Conservation (phyloP, 2,888 invertebrate genomes). For the Drosophila sordidula region DNA sequence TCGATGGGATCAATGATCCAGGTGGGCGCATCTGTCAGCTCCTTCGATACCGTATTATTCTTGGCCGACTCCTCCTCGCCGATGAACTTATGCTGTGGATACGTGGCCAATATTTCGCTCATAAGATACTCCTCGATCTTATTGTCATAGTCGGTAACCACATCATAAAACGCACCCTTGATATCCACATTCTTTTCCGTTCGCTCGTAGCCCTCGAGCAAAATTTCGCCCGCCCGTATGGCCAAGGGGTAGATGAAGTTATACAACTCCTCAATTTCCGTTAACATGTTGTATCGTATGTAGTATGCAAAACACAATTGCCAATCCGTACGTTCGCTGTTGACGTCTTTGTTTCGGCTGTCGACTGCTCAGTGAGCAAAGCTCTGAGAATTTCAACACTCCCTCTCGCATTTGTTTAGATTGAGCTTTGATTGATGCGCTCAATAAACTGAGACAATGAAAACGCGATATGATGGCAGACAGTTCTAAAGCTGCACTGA, state of each 20-base stretch:
- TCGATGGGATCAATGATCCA: constrained; percentile 95
- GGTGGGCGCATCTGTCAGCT: constrained; percentile 91
- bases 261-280: constrained; percentile 78
- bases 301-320: constrained; percentile 11
- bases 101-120: constrained; percentile 86
- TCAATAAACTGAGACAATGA: constrained; percentile 36
- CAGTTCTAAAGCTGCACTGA: constrained; percentile 41
- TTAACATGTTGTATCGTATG: constrained; percentile 50
- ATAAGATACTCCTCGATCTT: constrained; percentile 91
- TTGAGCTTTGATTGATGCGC: constrained; percentile 45
- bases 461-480: constrained; percentile 21
- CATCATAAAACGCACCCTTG: constrained; percentile 89
- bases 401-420: constrained; percentile 36
- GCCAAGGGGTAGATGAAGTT: constrained; percentile 83
- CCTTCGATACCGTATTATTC: constrained; percentile 84
- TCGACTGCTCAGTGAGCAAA: constrained; percentile 32
- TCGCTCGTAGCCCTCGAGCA: constrained; percentile 82
- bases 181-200: constrained; percentile 82
- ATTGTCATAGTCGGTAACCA: constrained; percentile 92
- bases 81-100: constrained; percentile 88
- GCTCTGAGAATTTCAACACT: constrained; percentile 15
- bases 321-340: constrained; percentile 13
- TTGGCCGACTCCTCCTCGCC: constrained; percentile 89
- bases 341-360: constrained; percentile 6
- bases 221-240: constrained; percentile 81